phyloP scores from a whole-genome alignment of 2,797 vertebrate genomes.

The Neosilurus mollespiculum region DNA sequence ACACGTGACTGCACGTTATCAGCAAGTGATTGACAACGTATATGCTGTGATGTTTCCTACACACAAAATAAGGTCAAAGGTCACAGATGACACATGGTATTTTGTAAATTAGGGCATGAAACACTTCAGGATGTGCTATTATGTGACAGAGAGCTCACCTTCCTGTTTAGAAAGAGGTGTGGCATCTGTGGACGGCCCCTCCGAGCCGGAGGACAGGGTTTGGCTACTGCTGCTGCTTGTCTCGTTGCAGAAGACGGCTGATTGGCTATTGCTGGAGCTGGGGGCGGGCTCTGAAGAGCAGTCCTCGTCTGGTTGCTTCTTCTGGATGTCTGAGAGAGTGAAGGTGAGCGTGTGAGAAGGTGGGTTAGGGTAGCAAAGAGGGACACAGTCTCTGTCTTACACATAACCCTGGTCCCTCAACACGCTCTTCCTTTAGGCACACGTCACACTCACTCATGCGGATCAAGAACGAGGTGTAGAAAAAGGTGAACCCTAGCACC shows the following conservation, averaged over 20 bases:
- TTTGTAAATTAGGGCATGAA: not conserved
- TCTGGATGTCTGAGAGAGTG: slow-evolving; percentile 83
- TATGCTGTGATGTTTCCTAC: not conserved
- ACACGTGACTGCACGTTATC: not conserved
- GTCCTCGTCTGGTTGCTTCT: slow-evolving; percentile 91
- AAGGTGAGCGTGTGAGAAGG: not conserved
- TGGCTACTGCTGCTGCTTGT: slow-evolving; percentile 86
- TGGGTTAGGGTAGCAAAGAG: slow-evolving; percentile 10
- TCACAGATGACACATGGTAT: not conserved
- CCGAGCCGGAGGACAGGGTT: slow-evolving; percentile 80
- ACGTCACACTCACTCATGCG: not conserved
- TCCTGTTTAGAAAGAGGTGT: slow-evolving; percentile 83
- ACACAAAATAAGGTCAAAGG: too few relatives aligned
- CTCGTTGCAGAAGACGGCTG: slow-evolving; percentile 91
- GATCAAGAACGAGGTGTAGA: not conserved
- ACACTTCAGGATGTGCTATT: not conserved
- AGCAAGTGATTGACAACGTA: too few relatives aligned
- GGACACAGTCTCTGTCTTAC: slow-evolving; percentile 4
- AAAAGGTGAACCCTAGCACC: not conserved
- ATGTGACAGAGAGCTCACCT: slow-evolving; percentile 72
- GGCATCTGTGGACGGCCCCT: slow-evolving; percentile 83
- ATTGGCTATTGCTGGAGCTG: slow-evolving; percentile 85
- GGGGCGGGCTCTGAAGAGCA: slow-evolving; percentile 88
- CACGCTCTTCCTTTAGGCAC: not conserved
- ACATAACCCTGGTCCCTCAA: not conserved